Base-by-base conservation (phyloP, 37 sponge, comb jelly and placozoan species). In the Petrosia ficiformis region DNA sequence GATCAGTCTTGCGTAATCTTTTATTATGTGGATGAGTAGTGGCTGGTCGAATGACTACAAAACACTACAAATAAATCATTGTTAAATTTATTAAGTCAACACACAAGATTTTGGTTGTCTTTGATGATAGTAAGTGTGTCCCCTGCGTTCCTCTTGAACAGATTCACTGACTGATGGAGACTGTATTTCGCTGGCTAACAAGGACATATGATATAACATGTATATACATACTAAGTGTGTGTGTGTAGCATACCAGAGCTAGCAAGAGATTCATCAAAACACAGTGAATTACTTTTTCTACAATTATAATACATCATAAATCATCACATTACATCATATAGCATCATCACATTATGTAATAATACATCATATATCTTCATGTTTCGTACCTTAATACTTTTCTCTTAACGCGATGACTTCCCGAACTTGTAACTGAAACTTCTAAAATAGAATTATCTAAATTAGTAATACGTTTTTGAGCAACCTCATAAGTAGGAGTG, bases 31-130 rank as follows among this genome's bases (percentile, higher is more conserved):
- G 90, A 19, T 80, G 85, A 6, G 81, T n/a, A 24, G 52, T 38
- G 38, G 76, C 37, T 28, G 90, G 90, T 39, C 86, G 76, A 66
- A 89, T 89, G 69, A 89, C 90, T 89, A 59, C 26, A 68, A 21
- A 43, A 68, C 26, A 61, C 11, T 19, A 8, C 8, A 19, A 14
- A 48, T 48, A 48, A 48, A 8, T 48, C 14, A n/a, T n/a, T n/a
- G n/a, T n/a, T n/a, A n/a, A 19, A 14, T 48, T 8, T 48, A 14
- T 48, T 8, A 68, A 31, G 33, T 3, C n/a, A 1, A 60, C 83
- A 59, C 59, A 83, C 83, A 83, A 57, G 83, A 83, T 40, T 70
- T 83, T 65, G 57, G 48, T 32, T 39, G 57, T 48, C 66, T 36
- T 29, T 42, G 29, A 31, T 63, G 67, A 28, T 25, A 11, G 54